These are phyloP conservation scores for Coreius guichenoti DNA, from an alignment of 2,797 vertebrate species.

Conservation along the genomic window DNA sequence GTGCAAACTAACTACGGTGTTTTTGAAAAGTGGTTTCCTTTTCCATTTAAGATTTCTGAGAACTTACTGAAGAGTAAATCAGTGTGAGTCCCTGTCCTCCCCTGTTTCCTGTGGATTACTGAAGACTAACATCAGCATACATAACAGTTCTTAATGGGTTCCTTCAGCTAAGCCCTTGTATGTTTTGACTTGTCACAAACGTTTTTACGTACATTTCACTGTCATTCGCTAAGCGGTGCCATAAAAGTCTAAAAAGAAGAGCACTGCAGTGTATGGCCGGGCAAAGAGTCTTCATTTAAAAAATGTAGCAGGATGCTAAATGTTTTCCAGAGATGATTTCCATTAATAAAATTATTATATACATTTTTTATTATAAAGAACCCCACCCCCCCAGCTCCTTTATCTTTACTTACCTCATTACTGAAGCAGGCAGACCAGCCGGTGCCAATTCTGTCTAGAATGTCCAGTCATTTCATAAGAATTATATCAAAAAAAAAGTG, in stretches of 20 bases:
- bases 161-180: conserved; percentile 16
- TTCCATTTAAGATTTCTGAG: conserved; percentile 15
- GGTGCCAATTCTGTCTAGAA: conserved; percentile 51
- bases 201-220: conserved; percentile 24
- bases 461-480: conserved; percentile 34
- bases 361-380: not conserved
- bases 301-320: conserved; percentile 3
- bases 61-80: conserved; percentile 37
- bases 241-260: not conserved
- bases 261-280: not conserved
- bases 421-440: conserved; percentile 29
- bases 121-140: conserved; percentile 1
- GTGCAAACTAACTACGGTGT: not conserved
- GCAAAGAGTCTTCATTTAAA: not conserved
- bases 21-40: conserved; percentile 31
- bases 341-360: not conserved
- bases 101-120: conserved; percentile 33
- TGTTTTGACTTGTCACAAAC: conserved; percentile 46
- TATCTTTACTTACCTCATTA: conserved; percentile 22
- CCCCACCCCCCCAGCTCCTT: not conserved
- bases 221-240: not conserved
- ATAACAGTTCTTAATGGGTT: conserved; percentile 26
- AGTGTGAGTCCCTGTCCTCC: conserved; percentile 7
- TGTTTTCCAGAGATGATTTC: conserved; percentile 32
- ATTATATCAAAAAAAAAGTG: conserved; percentile 55